Evolutionary conservation across 2,113 vertebrate genomes (phyloP), one percentile per base, ranked within the genome.

Genomic region (Osmerus eperlanus): DNA sequence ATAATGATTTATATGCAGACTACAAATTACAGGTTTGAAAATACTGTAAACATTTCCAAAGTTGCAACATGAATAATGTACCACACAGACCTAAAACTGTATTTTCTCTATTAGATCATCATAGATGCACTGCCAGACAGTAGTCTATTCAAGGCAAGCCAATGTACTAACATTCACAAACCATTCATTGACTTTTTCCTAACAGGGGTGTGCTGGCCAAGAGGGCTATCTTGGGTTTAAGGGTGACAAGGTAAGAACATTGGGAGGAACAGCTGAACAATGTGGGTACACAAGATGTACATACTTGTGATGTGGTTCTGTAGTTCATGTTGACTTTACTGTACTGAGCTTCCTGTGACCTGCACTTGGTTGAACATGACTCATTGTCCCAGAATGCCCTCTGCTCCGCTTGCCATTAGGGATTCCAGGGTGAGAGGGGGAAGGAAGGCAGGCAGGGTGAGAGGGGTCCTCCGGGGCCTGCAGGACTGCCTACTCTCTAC

Each of bases 221-320:
- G 85, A 89, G 23, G 94, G 94, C 1, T 84, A 83, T 67, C 19
- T 78, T 76, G 94, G 94, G 62, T 86, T 91, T 55, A 94, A 94
- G 83, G 94, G 94, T 67, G 90, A 94, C 71, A 93, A 93, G 88
- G 94, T 94, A 82, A 90, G 90, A n/a, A 13, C 13, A 41, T 7
- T 77, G 25, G 19, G 11, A 28, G n/a, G 28, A 41, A 23, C 16
- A 69, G 51, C 2, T 65, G 53, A 63, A 29, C 14, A 32, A 1
- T 7, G 15, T 32, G 29, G 13, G 16, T 11, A 14, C 5, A 63
- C 28, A 32, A 6, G 0, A 63, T 15, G 2, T 4, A 36, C 32
- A 36, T 36, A 1, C 32, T 36, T 16, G 7, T 15, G 14, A 32
- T 63, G 21, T 16, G 12, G 14, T 28, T 71, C 14, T 18, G 13